Percentiles rank a stretch among this genome's conserved stretches.
Conservation (phyloP, 2,888 invertebrate species). For the Apocheima hispidaria region DNA sequence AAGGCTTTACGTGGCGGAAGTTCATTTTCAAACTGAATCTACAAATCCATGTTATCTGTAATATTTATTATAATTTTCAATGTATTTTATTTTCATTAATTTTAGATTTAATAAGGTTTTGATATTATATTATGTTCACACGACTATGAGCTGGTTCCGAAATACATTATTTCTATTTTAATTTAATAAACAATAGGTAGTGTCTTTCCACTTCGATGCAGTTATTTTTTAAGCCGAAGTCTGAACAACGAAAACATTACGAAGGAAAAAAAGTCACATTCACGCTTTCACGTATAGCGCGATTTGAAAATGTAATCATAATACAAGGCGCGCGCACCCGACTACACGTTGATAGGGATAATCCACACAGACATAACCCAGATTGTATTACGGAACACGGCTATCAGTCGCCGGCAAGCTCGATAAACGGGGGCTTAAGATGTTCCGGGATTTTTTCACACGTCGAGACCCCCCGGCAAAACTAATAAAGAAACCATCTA, state of each 20-base stretch:
- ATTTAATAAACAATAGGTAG: too few relatives aligned
- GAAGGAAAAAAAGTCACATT: constrained; percentile 1
- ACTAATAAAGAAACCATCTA: constrained; percentile 87
- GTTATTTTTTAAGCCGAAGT: not conserved
- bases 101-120: too few relatives aligned
- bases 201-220: too few relatives aligned
- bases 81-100: too few relatives aligned
- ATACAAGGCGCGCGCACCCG: constrained; percentile 54
- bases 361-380: constrained; percentile 82
- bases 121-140: too few relatives aligned
- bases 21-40: too few relatives aligned
- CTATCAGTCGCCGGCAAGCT: constrained; percentile 76
- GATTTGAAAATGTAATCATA: constrained; percentile 15
- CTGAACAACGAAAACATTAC: too few relatives aligned
- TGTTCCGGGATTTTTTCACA: constrained; percentile 79
- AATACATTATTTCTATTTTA: too few relatives aligned
- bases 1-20: too few relatives aligned
- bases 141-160: too few relatives aligned
- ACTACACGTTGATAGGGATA: constrained; percentile 73
- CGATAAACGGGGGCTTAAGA: constrained; percentile 79
- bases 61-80: too few relatives aligned
- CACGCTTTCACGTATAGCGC: not conserved
- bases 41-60: too few relatives aligned
- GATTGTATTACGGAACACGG: constrained; percentile 78
- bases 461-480: constrained; percentile 80